These are phyloP conservation scores for Lynx canadensis DNA, from an alignment of 2,113 vertebrate species.

Conservation along the genomic window DNA sequence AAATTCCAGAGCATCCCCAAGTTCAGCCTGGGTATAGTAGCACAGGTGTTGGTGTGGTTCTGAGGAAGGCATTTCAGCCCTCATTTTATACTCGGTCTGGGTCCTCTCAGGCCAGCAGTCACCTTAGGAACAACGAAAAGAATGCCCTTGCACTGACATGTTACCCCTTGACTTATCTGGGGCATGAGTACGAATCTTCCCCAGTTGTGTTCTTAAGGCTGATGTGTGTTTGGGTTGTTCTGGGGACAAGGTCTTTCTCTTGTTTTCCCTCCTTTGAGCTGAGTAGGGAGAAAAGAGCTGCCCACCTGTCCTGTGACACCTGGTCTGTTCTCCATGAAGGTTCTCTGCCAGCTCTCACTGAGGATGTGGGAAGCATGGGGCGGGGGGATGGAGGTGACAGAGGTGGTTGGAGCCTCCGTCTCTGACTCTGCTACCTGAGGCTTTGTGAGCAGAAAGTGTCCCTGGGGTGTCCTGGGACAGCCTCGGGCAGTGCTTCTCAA, in stretches of 20 bases:
- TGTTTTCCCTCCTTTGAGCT: neutral
- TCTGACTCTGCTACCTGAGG: neutral
- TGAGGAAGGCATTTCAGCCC: neutral
- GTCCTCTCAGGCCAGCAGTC: neutral
- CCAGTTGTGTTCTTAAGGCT: neutral
- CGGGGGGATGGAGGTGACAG: no score
- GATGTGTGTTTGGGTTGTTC: neutral
- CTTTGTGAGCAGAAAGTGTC: neutral
- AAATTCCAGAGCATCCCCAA: neutral
- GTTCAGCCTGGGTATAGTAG: neutral
- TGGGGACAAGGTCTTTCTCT: no score
- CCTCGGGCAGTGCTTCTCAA: neutral
- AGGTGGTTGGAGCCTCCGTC: neutral
- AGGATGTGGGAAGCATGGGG: neutral
- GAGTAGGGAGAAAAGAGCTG: neutral
- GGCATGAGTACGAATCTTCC: neutral
- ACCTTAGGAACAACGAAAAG: neutral
- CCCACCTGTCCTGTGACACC: neutral
- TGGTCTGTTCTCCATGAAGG: neutral
- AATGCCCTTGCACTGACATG: fast-evolving
- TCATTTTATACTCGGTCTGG: neutral
- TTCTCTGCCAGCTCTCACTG: neutral
- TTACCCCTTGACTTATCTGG: no score
- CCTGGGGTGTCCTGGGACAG: neutral
- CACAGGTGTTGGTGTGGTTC: neutral